A percentile compares a stretch with the other conserved stretches of the same genome.
Conservation (phyloP, 1,140 invertebrate species). For the Leguminivora glycinivorella region DNA sequence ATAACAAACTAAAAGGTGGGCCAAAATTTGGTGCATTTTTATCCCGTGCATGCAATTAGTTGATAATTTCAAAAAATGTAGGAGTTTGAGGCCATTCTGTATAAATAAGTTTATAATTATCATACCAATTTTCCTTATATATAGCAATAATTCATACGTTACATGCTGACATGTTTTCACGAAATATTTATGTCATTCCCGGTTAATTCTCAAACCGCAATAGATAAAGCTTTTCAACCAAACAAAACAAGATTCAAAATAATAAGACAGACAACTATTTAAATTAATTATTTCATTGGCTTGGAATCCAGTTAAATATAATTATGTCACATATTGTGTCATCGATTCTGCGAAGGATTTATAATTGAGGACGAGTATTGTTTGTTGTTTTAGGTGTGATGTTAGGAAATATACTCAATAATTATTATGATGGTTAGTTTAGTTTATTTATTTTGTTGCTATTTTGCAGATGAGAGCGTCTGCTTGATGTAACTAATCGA, state of each 20-base stretch:
- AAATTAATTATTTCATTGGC: neutral
- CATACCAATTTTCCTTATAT: neutral
- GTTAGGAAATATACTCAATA: no score
- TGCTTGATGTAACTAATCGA: no score
- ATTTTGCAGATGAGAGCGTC: no score
- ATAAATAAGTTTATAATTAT: no score
- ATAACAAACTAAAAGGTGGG: no score
- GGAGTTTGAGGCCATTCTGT: no score
- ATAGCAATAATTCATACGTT: neutral
- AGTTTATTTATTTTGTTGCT: no score
- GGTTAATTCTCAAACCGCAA: neutral
- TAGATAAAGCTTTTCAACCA: neutral
- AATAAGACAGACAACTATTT: neutral
- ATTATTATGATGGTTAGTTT: no score
- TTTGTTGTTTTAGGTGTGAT: neutral
- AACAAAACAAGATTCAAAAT: neutral
- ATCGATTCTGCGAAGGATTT: neutral
- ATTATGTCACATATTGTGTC: neutral
- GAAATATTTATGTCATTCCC: conserved; percentile 3
- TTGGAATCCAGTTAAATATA: neutral
- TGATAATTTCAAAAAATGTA: no score
- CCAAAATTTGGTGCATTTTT: no score
- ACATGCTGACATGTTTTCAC: neutral
- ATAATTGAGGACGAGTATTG: neutral
- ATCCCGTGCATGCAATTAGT: no score